These are phyloP conservation scores for Trachemys scripta DNA, from an alignment of 2,113 vertebrate genomes.

Conservation along the genomic window DNA sequence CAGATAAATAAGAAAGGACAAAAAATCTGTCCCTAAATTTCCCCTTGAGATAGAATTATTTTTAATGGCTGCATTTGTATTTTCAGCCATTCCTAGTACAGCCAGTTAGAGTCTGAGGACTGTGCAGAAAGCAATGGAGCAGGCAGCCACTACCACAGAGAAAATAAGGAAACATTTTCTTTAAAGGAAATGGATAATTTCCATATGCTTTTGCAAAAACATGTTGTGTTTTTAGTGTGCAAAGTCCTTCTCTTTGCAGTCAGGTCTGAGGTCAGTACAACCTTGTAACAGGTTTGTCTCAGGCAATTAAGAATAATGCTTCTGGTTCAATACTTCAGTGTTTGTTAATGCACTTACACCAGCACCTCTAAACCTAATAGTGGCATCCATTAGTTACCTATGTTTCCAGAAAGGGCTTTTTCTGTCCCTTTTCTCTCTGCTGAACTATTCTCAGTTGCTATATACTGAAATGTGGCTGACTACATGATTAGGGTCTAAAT, in stretches of 20 bases:
- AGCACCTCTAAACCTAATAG: not conserved
- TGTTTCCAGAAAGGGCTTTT: not conserved
- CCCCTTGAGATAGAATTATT: not conserved
- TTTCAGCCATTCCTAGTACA: not conserved
- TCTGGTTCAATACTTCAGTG: not conserved
- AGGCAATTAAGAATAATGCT: not conserved
- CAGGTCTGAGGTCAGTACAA: not conserved
- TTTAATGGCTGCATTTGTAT: not conserved
- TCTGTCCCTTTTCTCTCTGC: not conserved
- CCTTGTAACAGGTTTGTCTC: not conserved
- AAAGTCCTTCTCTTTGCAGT: not conserved
- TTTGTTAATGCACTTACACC: not conserved
- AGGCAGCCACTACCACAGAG: not conserved
- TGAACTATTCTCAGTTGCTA: not conserved
- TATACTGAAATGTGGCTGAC: not conserved
- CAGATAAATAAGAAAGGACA: not conserved
- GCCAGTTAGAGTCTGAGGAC: not conserved
- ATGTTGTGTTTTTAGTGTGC: not conserved
- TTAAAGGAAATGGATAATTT: not conserved
- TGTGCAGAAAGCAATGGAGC: not conserved
- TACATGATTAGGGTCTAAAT: not conserved
- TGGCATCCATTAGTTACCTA: not conserved
- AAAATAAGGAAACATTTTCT: not conserved
- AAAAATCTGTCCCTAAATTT: not conserved
- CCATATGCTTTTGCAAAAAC: not conserved